Base-by-base conservation (phyloP, 1,140 invertebrate genomes). In the Eubasilissa regina region DNA sequence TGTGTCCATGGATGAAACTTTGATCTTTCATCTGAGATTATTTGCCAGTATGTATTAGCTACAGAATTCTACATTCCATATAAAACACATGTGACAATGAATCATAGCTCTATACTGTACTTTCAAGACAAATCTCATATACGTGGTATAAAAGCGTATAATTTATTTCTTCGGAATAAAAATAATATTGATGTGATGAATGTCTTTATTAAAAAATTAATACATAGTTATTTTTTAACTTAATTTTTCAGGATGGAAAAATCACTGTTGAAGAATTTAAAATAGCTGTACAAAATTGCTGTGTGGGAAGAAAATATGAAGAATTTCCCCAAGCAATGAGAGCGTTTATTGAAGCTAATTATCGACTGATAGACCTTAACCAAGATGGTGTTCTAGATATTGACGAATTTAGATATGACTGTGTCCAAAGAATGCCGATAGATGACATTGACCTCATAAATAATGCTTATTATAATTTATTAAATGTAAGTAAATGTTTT, bases 181-280 rank as follows among this genome's bases (percentile, higher is more conserved):
- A n/a, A n/a, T n/a, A n/a, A n/a, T n/a, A n/a, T n/a, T n/a, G n/a
- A n/a, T n/a, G n/a, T n/a, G n/a, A n/a, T n/a, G n/a, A n/a, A n/a
- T n/a, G n/a, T n/a, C n/a, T n/a, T n/a, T n/a, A n/a, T n/a, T n/a
- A n/a, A n/a, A n/a, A n/a, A n/a, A n/a, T n/a, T n/a, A n/a, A n/a
- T n/a, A n/a, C n/a, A n/a, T n/a, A n/a, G n/a, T n/a, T n/a, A n/a
- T n/a, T n/a, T n/a, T 62, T 62, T 62, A 62, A 21, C 25, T 47
- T 68, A 13, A n/a, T 9, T 68, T 68, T 45, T 17, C 86, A 96
- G 95, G 94, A 96, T 85, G 94, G 94, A 21, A 91, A 93, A 84
- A 94, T 96, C 73, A 93, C 94, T 7, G 92, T 92, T 53, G 94
- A 95, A 3, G 95, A 96, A 84, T 96, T 96, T 87, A 95, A 95